Conservation (phyloP, 2,797 vertebrate genomes). For the Tragelaphus oryx region DNA sequence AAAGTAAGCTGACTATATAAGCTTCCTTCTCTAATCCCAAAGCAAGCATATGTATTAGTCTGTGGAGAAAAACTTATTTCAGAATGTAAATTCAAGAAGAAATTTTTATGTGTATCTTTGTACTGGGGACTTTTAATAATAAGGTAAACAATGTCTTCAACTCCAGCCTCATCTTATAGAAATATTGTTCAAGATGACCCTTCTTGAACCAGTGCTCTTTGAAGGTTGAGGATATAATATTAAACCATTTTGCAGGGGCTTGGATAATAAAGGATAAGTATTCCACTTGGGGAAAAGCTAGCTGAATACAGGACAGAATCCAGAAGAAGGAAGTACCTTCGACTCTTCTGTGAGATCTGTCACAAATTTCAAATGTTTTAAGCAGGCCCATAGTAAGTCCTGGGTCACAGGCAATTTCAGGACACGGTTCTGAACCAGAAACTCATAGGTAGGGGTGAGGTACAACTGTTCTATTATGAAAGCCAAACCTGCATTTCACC, state of each 20-base stretch:
- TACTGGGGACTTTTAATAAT: not conserved
- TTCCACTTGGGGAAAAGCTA: constrained; percentile 13
- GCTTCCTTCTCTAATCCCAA: not conserved
- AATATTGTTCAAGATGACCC: not conserved
- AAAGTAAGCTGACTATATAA: constrained; percentile 20
- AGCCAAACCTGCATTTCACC: not conserved
- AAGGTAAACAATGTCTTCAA: not conserved
- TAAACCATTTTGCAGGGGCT: constrained; percentile 36
- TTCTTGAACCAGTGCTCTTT: not conserved
- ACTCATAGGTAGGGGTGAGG: not conserved
- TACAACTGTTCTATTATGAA: not conserved
- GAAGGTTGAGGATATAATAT: not conserved
- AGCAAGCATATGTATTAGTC: not conserved
- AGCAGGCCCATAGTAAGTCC: not conserved
- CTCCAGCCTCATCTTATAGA: not conserved
- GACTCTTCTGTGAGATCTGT: not conserved
- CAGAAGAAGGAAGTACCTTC: constrained; percentile 16
- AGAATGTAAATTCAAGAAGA: constrained; percentile 19
- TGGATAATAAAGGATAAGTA: not conserved
- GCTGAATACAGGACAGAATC: not conserved
- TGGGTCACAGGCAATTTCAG: not conserved
- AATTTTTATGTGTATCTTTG: not conserved
- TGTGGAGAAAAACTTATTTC: constrained; percentile 11
- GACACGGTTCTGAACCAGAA: constrained; percentile 14
- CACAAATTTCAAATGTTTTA: constrained; percentile 34